A percentile compares a stretch with the other conserved stretches of the same genome.
phyloP scores from a whole-genome alignment of 2,888 invertebrate genomes.

The Aethes cnicana region DNA sequence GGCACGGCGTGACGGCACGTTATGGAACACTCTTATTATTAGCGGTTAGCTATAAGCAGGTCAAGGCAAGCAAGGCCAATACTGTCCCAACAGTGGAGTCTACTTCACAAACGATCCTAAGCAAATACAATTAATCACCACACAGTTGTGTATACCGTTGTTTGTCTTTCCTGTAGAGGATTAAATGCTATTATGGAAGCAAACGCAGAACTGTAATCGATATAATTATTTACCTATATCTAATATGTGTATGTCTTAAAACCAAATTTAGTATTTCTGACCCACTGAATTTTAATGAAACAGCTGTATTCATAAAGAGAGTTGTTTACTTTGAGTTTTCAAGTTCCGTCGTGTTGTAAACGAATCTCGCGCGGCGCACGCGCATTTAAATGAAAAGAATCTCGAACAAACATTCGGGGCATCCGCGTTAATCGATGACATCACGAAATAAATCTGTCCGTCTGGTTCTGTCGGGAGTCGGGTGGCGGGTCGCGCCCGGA shows the following conservation, averaged over 20 bases:
- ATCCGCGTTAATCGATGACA: conserved; percentile 65
- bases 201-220: no score
- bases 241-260: no score
- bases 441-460: conserved; percentile 70
- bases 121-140: conserved; percentile 24
- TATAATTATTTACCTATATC: no score
- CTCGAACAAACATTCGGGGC: conserved; percentile 4
- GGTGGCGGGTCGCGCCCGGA: conserved; percentile 66
- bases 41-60: conserved; percentile 9
- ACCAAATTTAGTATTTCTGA: background rate
- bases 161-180: conserved; percentile 2
- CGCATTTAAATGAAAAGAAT: conserved; percentile 20
- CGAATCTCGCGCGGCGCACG: background rate
- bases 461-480: conserved; percentile 48
- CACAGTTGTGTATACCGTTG: conserved; percentile 6
- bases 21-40: conserved; percentile 6
- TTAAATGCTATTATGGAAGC: no score
- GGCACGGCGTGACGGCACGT: background rate
- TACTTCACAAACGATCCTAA: conserved; percentile 18
- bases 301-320: conserved; percentile 2
- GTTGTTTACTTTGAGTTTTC: conserved; percentile 6
- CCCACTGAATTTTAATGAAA: no score
- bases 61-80: conserved; percentile 23
- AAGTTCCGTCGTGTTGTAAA: background rate
- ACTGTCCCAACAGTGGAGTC: conserved; percentile 7